Evolutionary conservation across 2,113 vertebrate species (phyloP).

Genomic region (Eptatretus burgeri): DNA sequence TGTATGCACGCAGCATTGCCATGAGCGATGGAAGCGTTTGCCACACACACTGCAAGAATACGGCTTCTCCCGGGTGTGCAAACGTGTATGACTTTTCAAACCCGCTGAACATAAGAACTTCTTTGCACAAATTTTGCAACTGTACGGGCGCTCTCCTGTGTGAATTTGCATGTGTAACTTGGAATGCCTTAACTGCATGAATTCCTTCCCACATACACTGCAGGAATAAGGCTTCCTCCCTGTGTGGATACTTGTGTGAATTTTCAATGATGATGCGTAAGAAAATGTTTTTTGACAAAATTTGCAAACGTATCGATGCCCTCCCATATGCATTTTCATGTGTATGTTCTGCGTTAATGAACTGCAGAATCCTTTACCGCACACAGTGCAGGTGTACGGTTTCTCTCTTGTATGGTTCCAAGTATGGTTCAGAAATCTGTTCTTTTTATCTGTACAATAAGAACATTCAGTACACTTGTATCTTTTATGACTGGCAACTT

Average conservation of each 20-base stretch:
- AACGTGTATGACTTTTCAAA: background rate
- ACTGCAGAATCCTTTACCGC: no score
- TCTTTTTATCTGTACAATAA: no score
- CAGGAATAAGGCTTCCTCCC: background rate
- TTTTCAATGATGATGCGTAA: background rate
- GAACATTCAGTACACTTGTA: no score
- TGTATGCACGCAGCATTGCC: no score
- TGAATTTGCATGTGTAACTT: background rate
- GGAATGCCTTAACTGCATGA: background rate
- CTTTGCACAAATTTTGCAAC: background rate
- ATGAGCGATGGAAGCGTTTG: background rate
- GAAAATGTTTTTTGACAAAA: background rate
- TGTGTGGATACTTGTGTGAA: background rate
- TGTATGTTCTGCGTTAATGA: no score
- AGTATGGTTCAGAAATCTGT: no score
- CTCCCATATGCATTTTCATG: background rate
- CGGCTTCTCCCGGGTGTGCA: constrained; percentile 1
- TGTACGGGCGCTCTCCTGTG: background rate
- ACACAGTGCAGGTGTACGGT: no score
- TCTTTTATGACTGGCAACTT: no score
- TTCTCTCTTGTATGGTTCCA: no score
- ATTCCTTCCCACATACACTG: background rate
- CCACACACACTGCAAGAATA: background rate
- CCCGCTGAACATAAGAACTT: background rate
- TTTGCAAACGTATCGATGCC: background rate